phyloP scores from a whole-genome alignment of 2,113 vertebrate species.

The Macaca mulatta region DNA sequence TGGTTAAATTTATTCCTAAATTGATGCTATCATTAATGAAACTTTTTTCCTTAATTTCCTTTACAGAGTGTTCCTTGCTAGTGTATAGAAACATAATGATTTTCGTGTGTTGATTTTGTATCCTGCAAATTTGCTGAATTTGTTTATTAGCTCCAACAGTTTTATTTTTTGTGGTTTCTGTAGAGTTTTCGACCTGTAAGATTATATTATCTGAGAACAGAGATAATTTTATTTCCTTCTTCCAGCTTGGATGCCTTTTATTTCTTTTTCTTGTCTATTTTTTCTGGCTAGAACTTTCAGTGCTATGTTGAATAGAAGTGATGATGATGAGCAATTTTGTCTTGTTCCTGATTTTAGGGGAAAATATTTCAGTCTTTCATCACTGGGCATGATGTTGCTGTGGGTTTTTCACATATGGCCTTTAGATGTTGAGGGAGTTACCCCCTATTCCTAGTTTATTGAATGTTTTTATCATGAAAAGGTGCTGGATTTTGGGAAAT shows the following conservation, averaged over 20 bases:
- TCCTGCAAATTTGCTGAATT: not conserved
- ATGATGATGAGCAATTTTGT: not conserved
- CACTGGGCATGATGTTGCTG: not conserved
- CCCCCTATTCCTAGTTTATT: not conserved
- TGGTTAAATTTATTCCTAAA: not conserved
- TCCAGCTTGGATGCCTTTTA: not conserved
- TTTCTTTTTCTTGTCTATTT: not conserved
- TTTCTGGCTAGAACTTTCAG: not conserved
- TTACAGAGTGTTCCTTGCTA: not conserved
- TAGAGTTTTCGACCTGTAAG: not conserved
- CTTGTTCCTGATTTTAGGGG: not conserved
- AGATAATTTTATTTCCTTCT: not conserved
- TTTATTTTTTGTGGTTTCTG: not conserved
- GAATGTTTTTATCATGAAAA: not conserved
- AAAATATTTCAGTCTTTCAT: not conserved
- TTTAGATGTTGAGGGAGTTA: not conserved
- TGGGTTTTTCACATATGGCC: not conserved
- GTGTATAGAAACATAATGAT: not conserved
- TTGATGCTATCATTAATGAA: not conserved
- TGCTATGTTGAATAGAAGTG: not conserved
- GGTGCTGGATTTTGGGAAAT: not conserved
- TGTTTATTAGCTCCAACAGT: not conserved
- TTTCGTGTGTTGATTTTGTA: not conserved
- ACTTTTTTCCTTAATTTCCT: not conserved
- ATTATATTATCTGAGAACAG: not conserved